These are phyloP conservation scores for Drosophila peninsularis DNA, from an alignment of 2,888 invertebrate genomes.

Conservation along the genomic window DNA sequence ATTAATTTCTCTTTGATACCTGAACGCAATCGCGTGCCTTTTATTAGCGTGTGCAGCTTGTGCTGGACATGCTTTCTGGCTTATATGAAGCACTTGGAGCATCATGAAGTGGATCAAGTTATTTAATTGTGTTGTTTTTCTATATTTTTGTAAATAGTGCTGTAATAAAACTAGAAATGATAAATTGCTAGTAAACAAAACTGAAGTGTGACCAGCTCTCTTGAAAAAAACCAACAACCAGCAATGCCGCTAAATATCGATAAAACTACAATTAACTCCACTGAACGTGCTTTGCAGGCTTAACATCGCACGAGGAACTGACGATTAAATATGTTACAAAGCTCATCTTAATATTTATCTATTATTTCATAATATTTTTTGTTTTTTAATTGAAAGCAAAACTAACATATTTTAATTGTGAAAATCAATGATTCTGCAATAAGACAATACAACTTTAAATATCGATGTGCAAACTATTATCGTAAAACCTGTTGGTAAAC, in stretches of 20 bases:
- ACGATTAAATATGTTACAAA: not conserved
- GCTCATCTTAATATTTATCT: not conserved
- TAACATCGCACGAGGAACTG: not conserved
- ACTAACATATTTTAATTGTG: not conserved
- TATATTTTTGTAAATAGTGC: slow-evolving; percentile 23
- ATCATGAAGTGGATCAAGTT: slow-evolving; percentile 79
- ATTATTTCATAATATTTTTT: not conserved
- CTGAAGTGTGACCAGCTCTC: not conserved
- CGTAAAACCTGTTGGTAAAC: not conserved
- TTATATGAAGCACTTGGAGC: slow-evolving; percentile 89
- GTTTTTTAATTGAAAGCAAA: not conserved
- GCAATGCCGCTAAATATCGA: not conserved
- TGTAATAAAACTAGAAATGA: slow-evolving; percentile 28
- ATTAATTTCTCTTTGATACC: slow-evolving; percentile 90
- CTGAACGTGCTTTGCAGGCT: not conserved
- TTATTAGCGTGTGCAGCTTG: slow-evolving; percentile 90
- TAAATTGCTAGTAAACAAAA: not conserved
- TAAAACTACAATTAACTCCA: not conserved
- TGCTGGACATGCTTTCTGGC: slow-evolving; percentile 92
- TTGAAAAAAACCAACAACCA: not conserved
- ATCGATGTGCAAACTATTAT: slow-evolving; percentile 1
- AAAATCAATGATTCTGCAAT: not conserved
- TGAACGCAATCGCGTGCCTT: slow-evolving; percentile 90
- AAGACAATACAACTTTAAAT: not conserved
- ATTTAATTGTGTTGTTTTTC: slow-evolving; percentile 34